Percentiles rank a stretch among this genome's conserved stretches.
phyloP scores from a whole-genome alignment of 1,140 invertebrate species.

The Rhagoletis pomonella region DNA sequence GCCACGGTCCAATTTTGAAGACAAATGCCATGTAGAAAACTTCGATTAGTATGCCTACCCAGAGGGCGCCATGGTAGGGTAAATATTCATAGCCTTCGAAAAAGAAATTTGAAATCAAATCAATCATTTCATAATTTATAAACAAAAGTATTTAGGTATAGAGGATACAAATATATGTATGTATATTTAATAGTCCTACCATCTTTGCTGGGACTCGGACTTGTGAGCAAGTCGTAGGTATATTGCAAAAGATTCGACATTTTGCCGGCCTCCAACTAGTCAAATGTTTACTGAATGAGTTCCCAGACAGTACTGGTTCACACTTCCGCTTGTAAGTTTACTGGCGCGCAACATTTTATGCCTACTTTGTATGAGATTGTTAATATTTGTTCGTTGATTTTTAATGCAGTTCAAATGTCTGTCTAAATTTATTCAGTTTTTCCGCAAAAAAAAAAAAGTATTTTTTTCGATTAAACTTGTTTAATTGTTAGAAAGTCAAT shows the following conservation, averaged over 20 bases:
- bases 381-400: neutral
- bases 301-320: neutral
- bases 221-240: neutral
- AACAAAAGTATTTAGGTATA: too few species aligned
- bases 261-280: neutral
- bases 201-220: neutral
- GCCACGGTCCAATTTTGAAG: slow-evolving; percentile 20
- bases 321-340: neutral
- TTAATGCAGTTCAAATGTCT: slow-evolving; percentile 6
- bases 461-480: too few species aligned
- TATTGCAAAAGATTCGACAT: neutral
- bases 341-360: neutral
- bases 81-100: slow-evolving; percentile 13
- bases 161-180: too few species aligned
- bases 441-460: too few species aligned
- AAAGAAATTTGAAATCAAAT: too few species aligned
- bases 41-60: neutral
- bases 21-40: neutral
- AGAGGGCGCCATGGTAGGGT: slow-evolving; percentile 2
- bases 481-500: too few species aligned
- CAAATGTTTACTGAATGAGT: neutral
- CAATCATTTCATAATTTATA: too few species aligned
- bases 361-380: neutral
- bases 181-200: neutral
- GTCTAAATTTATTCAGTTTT: too few species aligned